phyloP scores from a whole-genome alignment of 1,140 invertebrate genomes.

The Rhopalosiphum padi region DNA sequence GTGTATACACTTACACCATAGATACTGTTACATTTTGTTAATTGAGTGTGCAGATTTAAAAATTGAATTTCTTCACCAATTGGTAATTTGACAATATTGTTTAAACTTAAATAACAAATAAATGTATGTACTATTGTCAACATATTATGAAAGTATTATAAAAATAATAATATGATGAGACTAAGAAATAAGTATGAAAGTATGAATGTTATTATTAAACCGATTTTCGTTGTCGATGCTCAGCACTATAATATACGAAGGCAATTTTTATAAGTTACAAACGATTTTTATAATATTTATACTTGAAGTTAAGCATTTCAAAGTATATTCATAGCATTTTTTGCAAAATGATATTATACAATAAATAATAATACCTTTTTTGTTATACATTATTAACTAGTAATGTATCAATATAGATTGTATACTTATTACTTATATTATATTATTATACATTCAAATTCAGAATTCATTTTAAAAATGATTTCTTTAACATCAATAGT shows the following conservation, averaged over 20 bases:
- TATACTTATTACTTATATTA: slow-evolving; percentile 1
- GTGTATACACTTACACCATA: background rate
- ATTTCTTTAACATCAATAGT: background rate
- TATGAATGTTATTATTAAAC: background rate
- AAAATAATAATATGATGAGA: background rate
- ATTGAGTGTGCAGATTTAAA: background rate
- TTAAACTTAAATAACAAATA: background rate
- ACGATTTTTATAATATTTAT: background rate
- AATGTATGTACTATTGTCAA: background rate
- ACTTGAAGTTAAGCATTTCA: background rate
- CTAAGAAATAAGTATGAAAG: background rate
- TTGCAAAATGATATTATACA: background rate
- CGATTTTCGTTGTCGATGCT: background rate
- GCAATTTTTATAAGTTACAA: background rate
- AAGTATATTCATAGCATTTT: background rate
- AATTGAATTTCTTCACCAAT: background rate
- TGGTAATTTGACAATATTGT: background rate
- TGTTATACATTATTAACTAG: background rate
- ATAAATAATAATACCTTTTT: background rate
- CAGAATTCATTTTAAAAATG: background rate
- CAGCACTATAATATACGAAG: background rate
- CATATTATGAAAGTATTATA: background rate
- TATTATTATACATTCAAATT: background rate
- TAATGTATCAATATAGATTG: background rate
- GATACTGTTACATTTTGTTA: background rate